These are phyloP conservation scores for Orthonychiurus folsomi DNA, from an alignment of 2,888 invertebrate genomes.

Conservation along the genomic window DNA sequence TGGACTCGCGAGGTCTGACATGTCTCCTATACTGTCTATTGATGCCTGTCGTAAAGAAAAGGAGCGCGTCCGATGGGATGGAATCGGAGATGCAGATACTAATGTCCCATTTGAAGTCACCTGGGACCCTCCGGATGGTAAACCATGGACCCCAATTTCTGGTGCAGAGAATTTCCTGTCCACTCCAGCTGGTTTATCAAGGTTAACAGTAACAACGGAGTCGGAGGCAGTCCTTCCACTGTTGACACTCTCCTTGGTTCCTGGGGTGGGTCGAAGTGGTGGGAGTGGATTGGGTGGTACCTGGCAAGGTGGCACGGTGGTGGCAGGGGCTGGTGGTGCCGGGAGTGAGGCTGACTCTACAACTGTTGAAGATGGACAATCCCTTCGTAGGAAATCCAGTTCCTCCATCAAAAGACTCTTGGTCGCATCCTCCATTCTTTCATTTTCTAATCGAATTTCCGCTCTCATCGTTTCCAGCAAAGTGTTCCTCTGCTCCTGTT, in stretches of 20 bases:
- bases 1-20: slow-evolving; percentile 34
- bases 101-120: background rate
- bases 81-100: background rate
- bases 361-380: background rate
- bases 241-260: background rate
- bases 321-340: slow-evolving; percentile 16
- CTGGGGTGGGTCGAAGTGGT: slow-evolving; percentile 10
- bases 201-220: slow-evolving; percentile 5
- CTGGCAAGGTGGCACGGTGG: slow-evolving; percentile 12
- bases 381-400: background rate
- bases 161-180: slow-evolving; percentile 12
- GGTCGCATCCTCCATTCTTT: slow-evolving; percentile 32
- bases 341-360: slow-evolving; percentile 4
- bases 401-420: slow-evolving; percentile 36
- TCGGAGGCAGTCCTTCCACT: background rate
- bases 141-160: slow-evolving; percentile 8
- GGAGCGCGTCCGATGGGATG: slow-evolving; percentile 21
- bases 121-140: background rate
- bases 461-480: slow-evolving; percentile 33
- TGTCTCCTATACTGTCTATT: slow-evolving; percentile 35
- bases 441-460: slow-evolving; percentile 35
- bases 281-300: too few relatives aligned
- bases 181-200: slow-evolving; percentile 2
- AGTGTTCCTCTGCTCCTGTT: slow-evolving; percentile 13
- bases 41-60: slow-evolving; percentile 37